These are phyloP conservation scores for Drosophila algonquin DNA, from an alignment of 2,888 invertebrate species.

Conservation along the genomic window DNA sequence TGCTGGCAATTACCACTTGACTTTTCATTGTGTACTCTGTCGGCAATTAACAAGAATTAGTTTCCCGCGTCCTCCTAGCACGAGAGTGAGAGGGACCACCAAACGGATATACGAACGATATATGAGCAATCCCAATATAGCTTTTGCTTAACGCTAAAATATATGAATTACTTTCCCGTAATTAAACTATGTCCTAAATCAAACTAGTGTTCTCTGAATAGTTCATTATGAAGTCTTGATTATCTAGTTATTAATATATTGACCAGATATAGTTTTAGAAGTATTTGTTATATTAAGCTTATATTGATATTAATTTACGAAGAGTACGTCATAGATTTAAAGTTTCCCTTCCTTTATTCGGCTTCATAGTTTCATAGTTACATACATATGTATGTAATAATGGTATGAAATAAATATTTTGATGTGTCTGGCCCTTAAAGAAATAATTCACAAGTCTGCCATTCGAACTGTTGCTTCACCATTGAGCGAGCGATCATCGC, in stretches of 20 bases:
- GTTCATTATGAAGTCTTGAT: too few species aligned
- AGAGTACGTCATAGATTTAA: too few species aligned
- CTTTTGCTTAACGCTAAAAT: too few species aligned
- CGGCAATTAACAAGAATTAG: constrained; percentile 48
- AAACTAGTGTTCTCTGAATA: too few species aligned
- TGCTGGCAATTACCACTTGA: constrained; percentile 52
- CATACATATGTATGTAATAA: too few species aligned
- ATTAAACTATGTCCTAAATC: too few species aligned
- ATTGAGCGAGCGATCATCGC: constrained; percentile 14
- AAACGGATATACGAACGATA: neutral
- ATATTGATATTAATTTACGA: too few species aligned
- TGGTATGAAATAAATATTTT: neutral
- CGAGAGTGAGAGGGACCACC: neutral
- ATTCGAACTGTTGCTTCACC: neutral
- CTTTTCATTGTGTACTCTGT: constrained; percentile 36
- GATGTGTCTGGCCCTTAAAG: constrained; percentile 1
- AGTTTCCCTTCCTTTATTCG: neutral
- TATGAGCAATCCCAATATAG: neutral
- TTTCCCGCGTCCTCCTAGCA: constrained; percentile 22
- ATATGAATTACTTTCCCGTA: too few species aligned
- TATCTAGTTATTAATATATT: too few species aligned
- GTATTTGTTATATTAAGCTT: too few species aligned
- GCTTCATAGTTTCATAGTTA: neutral
- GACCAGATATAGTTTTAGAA: too few species aligned
- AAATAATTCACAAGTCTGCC: constrained; percentile 23